Conservation (phyloP, 2,888 invertebrate species). For the Didymodactylos carnosus region DNA sequence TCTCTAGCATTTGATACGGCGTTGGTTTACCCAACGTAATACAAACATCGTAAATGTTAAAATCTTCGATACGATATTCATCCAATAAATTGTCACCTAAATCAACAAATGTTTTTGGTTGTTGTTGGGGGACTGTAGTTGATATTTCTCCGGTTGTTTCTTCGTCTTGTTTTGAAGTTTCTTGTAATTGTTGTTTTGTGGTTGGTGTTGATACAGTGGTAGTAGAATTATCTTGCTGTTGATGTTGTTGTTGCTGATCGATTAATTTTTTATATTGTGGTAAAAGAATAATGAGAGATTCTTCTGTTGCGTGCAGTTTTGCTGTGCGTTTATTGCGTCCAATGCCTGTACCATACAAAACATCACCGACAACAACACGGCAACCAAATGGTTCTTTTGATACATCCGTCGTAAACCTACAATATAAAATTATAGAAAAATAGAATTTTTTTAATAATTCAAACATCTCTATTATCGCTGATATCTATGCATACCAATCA, state of each 20-base stretch:
- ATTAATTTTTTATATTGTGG: neutral
- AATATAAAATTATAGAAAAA: no score
- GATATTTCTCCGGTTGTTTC: neutral
- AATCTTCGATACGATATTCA: neutral
- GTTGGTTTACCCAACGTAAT: neutral
- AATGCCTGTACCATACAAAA: conserved; percentile 8
- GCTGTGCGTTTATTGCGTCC: conserved; percentile 12
- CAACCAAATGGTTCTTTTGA: conserved; percentile 7
- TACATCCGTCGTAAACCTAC: conserved; percentile 1
- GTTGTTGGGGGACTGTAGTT: neutral
- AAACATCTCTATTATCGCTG: no score
- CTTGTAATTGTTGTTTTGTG: neutral
- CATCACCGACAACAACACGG: conserved; percentile 10
- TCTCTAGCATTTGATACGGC: neutral
- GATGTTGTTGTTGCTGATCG: neutral
- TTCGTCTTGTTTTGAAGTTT: neutral
- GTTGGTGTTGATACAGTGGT: neutral
- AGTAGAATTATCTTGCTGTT: neutral
- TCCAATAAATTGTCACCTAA: neutral
- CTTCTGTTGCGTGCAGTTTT: conserved; percentile 1
- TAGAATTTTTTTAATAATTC: no score
- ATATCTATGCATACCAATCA: no score
- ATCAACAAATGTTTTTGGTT: no score
- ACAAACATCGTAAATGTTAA: neutral
- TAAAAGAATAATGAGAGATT: neutral